Percentiles rank a stretch among this genome's conserved stretches.
Conservation (phyloP, 2,113 vertebrate genomes). For the Polypterus bichir region DNA sequence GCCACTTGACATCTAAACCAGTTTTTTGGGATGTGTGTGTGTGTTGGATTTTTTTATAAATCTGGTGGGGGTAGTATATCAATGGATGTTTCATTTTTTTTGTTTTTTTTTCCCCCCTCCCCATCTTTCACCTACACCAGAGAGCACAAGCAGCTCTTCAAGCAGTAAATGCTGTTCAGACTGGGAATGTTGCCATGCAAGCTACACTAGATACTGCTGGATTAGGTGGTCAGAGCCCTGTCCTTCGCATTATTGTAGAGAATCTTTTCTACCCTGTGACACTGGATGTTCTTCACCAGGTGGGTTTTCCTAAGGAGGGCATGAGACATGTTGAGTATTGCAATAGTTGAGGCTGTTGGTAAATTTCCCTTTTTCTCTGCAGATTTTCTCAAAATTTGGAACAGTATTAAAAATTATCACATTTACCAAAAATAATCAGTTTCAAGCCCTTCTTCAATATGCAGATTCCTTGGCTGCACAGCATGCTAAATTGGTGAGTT, state of each 20-base stretch:
- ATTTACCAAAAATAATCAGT: slow-evolving; percentile 93
- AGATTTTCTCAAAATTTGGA: slow-evolving; percentile 95
- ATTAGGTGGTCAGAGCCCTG: slow-evolving; percentile 55
- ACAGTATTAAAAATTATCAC: slow-evolving; percentile 88
- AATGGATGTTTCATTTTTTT: background rate
- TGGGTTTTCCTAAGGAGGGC: slow-evolving; percentile 25
- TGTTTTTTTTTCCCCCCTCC: background rate
- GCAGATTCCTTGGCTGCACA: slow-evolving; percentile 74
- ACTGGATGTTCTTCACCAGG: slow-evolving; percentile 88
- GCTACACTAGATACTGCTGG: slow-evolving; percentile 47
- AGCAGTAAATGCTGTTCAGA: slow-evolving; percentile 68
- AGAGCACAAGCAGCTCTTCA: slow-evolving; percentile 84
- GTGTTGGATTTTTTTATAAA: too few species aligned
- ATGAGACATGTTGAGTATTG: background rate
- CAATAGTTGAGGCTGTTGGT: background rate
- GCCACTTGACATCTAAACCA: too few species aligned
- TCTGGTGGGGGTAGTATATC: background rate
- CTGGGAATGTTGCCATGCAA: slow-evolving; percentile 55
- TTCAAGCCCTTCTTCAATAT: slow-evolving; percentile 86
- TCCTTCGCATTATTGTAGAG: slow-evolving; percentile 87
- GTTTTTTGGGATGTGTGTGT: too few species aligned
- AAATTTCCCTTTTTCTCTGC: slow-evolving; percentile 6
- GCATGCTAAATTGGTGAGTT: slow-evolving; percentile 77
- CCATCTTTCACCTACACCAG: slow-evolving; percentile 37
- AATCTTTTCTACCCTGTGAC: slow-evolving; percentile 90